Evolutionary conservation across 2,888 invertebrate species (phyloP), one percentile per base, ranked within the genome.

Genomic region (Thumatha senex): DNA sequence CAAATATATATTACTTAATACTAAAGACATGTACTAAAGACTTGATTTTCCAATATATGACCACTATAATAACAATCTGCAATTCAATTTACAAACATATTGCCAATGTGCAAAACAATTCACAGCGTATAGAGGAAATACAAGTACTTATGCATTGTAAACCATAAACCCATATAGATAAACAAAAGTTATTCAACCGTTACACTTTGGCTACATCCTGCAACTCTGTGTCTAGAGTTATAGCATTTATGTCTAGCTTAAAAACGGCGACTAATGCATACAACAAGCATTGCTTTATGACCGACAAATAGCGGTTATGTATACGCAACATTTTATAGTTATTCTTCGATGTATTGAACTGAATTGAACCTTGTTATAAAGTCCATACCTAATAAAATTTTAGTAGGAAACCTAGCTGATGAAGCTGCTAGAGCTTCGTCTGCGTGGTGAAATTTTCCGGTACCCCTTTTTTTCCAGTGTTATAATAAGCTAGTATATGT

Each of bases 81-180:
- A 4, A 24, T 24, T 12, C 15, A 7, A 36, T 36, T 36, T 15
- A 14, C 15, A 36, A 36, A 13, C 13, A 40, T 29, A 18, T 13
- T 30, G 1, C 9, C 14, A 33, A 14, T 36, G 7, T 14, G 33
- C n/a, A 33, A 40, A 9, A 30, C 31, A 30, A 30, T 40, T 8
- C 8, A n/a, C 34, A 3, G 4, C 1, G 8, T 9, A n/a, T 7
- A 34, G 12, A 43, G 18, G 24, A 43, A 8, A n/a, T 12, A 24
- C 33, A 12, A n/a, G 18, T 35, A 33, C 29, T 12, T 46, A 31
- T 33, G n/a, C 44, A 34, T 36, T 44, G 40, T 50, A 46, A 29
- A 8, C 18, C 15, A 53, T 58, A 58, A 52, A 60, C 55, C 66
- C 48, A 65, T 55, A 55, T 54, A 58, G 60, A 58, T 58, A 62